phyloP scores from a whole-genome alignment of 2,797 vertebrate genomes.

The Liasis olivaceus region DNA sequence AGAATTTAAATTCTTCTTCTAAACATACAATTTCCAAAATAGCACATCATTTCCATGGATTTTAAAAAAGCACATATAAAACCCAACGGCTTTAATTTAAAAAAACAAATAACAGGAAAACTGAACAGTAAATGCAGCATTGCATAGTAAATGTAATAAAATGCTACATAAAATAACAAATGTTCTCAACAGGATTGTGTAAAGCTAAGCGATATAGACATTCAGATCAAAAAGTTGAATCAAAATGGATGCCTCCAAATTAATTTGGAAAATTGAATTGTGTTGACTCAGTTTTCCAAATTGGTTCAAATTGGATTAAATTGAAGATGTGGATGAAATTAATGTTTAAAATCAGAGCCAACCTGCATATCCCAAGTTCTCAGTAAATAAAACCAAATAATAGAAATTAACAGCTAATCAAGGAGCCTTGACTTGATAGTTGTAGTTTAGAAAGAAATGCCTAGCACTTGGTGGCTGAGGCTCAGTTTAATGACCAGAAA shows the following conservation, averaged over 20 bases:
- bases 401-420: neutral
- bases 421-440: neutral
- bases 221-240: neutral
- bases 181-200: neutral
- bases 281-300: neutral
- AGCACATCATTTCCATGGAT: neutral
- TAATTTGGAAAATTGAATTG: neutral
- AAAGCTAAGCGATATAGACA: neutral
- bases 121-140: neutral
- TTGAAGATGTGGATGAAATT: neutral
- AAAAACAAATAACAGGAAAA: neutral
- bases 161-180: neutral
- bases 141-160: neutral
- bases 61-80: neutral
- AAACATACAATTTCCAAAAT: neutral
- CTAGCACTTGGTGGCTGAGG: neutral
- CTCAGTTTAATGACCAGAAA: too few species aligned
- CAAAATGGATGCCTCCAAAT: neutral
- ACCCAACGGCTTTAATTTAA: neutral
- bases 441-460: neutral
- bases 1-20: neutral
- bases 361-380: neutral
- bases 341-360: neutral
- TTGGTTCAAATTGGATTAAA: neutral
- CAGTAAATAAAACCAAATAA: neutral